Evolutionary conservation across 2,113 vertebrate genomes (phyloP), one percentile per base, ranked within the genome.

Genomic region (Tichodroma muraria): DNA sequence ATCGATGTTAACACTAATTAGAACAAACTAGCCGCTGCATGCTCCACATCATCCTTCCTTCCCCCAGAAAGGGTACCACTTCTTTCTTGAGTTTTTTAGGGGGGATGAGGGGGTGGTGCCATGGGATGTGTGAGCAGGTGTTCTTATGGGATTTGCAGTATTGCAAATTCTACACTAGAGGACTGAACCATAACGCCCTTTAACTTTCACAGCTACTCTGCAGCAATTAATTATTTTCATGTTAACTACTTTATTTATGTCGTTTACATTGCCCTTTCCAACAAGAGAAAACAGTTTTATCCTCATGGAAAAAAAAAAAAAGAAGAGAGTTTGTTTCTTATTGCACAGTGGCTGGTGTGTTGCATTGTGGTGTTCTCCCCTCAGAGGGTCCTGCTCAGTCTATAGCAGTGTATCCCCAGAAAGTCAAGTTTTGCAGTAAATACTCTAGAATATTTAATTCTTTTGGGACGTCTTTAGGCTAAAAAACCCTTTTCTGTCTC

Each of bases 41-140:
- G 33, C 57, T 76, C 37, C 18, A 3, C 13, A 72, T 64, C 50
- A 57, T 22, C 31, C 30, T 63, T 80, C 52, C 22, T 63, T n/a
- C 19, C 56, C 10, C 11, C 10, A 22, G 30, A 47, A 80, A 28
- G 2, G 7, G 33, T 31, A 53, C 19, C 6, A 4, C 7, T 25
- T 14, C 42, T 44, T 8, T 8, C 11, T 6, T 20, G 45, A 11
- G 1, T 3, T 11, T 17, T 44, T 19, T 23, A 5, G 33, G 3
- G 14, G 44, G 9, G 4, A 1, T 37, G 44, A 50, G 22, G 16
- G 13, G n/a, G 20, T 53, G n/a, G 33, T 68, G 21, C 6, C 23
- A 28, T 52, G 40, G 40, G 25, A 27, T 25, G 2, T 45, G 40
- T 44, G 37, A 75, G 24, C 11, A 54, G 24, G 25, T 42, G n/a